These are phyloP conservation scores for Ennomos fuscantarius DNA, from an alignment of 2,888 invertebrate genomes.

Conservation along the genomic window DNA sequence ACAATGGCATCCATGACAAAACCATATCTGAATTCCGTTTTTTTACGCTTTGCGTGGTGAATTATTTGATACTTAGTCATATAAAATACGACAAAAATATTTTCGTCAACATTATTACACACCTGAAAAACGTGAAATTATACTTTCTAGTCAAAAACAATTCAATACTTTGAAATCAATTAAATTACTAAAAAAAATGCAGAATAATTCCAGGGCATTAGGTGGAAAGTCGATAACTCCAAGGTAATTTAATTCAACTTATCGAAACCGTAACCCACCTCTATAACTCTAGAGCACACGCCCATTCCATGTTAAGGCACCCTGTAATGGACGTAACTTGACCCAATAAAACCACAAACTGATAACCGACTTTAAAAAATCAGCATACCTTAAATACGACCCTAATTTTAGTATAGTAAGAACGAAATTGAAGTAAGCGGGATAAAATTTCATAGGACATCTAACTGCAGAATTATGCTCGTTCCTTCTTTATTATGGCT, in stretches of 20 bases:
- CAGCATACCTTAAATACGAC: conserved; percentile 15
- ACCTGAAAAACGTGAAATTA: too few species aligned
- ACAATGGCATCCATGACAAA: too few species aligned
- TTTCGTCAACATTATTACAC: too few species aligned
- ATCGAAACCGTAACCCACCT: conserved; percentile 46
- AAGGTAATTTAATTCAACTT: conserved; percentile 51
- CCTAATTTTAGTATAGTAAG: conserved; percentile 24
- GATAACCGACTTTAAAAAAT: conserved; percentile 28
- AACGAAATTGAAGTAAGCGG: conserved; percentile 13
- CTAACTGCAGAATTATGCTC: conserved; percentile 26
- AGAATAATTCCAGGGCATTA: conserved; percentile 19
- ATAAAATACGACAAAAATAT: too few species aligned
- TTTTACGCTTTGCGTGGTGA: too few species aligned
- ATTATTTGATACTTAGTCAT: too few species aligned
- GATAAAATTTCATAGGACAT: conserved; percentile 21
- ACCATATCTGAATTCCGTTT: too few species aligned
- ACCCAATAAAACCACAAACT: conserved; percentile 53
- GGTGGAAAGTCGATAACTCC: conserved; percentile 24
- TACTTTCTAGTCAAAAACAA: not conserved
- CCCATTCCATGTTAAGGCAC: conserved; percentile 65
- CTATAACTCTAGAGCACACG: conserved; percentile 56
- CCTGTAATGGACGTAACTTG: conserved; percentile 61
- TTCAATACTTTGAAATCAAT: conserved; percentile 8
- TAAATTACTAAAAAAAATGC: conserved; percentile 10
- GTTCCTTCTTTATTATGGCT: conserved; percentile 22